phyloP scores from a whole-genome alignment of 2,888 invertebrate species.

The Nymphalis urticae region DNA sequence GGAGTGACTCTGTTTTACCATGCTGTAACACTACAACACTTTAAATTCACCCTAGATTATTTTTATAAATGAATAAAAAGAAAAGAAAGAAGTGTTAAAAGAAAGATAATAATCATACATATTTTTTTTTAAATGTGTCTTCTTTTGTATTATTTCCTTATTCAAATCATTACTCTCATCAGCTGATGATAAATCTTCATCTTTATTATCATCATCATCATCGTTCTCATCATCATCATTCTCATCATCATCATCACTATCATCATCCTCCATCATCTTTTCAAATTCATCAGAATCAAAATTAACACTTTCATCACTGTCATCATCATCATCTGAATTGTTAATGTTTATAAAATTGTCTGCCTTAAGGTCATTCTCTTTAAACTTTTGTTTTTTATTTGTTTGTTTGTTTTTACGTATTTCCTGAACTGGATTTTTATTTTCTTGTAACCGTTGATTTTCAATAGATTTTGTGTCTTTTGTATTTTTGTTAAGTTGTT shows the following conservation, averaged over 20 bases:
- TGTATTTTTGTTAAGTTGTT: slow-evolving; percentile 24
- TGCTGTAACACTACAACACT: too few relatives aligned
- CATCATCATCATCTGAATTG: slow-evolving; percentile 44
- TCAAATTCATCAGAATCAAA: slow-evolving; percentile 74
- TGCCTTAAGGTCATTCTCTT: slow-evolving; percentile 52
- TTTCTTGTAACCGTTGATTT: slow-evolving; percentile 14
- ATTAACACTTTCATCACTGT: slow-evolving; percentile 55
- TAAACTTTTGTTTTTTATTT: slow-evolving; percentile 51
- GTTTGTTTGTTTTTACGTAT: slow-evolving; percentile 48
- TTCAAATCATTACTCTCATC: slow-evolving; percentile 42
- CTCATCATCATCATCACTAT: slow-evolving; percentile 44
- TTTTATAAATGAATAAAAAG: background rate
- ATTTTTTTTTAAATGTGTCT: slow-evolving; percentile 11
- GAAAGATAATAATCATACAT: background rate
- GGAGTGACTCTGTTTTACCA: too few relatives aligned
- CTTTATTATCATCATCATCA: slow-evolving; percentile 43
- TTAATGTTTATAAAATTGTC: slow-evolving; percentile 58
- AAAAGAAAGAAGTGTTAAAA: too few relatives aligned
- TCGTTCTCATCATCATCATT: slow-evolving; percentile 47
- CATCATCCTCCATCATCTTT: slow-evolving; percentile 54
- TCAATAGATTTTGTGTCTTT: slow-evolving; percentile 27
- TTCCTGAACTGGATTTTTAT: slow-evolving; percentile 3
- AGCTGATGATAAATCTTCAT: slow-evolving; percentile 45
- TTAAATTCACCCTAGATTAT: background rate
- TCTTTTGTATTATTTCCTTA: slow-evolving; percentile 21